A percentile compares a stretch with the other conserved stretches of the same genome.
phyloP scores from a whole-genome alignment of 2,888 invertebrate species.

The Bellardia bayeri region DNA sequence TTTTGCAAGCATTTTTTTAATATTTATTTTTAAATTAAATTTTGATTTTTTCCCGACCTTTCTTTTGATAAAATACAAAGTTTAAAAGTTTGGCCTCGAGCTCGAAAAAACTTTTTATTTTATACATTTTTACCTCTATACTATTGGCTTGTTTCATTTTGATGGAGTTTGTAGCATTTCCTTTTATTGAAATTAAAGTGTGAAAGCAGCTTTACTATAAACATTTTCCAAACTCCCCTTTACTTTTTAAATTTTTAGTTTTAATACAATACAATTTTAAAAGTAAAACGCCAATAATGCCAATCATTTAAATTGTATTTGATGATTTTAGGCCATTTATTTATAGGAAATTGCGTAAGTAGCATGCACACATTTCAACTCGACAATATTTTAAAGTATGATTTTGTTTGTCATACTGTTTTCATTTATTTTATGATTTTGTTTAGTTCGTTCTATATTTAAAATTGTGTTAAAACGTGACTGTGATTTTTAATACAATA shows the following conservation, averaged over 20 bases:
- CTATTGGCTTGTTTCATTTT: too few species aligned
- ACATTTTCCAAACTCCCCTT: too few species aligned
- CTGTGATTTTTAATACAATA: constrained; percentile 53
- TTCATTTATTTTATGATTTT: constrained; percentile 36
- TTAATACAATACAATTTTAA: background rate
- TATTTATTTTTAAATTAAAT: too few species aligned
- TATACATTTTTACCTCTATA: too few species aligned
- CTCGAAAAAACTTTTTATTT: too few species aligned
- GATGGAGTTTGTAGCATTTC: too few species aligned
- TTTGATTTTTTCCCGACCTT: too few species aligned
- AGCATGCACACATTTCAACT: constrained; percentile 6
- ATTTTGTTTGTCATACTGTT: constrained; percentile 47
- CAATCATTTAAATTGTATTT: constrained; percentile 57
- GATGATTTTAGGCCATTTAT: constrained; percentile 9
- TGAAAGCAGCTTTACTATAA: too few species aligned
- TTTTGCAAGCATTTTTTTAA: too few species aligned
- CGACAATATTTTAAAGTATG: constrained; percentile 36
- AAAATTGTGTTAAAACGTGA: constrained; percentile 62
- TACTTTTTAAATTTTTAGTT: background rate
- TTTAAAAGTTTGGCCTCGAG: too few species aligned
- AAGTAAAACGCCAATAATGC: constrained; percentile 37
- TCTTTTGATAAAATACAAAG: too few species aligned
- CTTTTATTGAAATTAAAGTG: too few species aligned
- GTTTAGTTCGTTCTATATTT: background rate
- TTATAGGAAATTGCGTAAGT: background rate